A percentile compares a stretch with the other conserved stretches of the same genome.
Evolutionary conservation across 2,797 vertebrate genomes (phyloP).

Genomic region (Crocidura indochinensis): DNA sequence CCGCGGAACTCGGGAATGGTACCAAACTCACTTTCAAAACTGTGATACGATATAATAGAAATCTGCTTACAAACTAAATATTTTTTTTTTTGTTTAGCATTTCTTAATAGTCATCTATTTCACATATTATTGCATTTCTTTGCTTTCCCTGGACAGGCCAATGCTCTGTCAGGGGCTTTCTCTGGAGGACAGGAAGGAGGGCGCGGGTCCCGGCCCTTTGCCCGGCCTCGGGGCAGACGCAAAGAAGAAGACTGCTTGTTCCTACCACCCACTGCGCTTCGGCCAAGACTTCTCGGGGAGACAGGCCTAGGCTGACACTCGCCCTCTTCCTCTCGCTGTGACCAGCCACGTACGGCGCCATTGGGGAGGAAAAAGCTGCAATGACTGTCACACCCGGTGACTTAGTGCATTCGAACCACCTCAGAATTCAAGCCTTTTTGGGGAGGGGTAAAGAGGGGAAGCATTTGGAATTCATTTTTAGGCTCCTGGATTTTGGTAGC

Average conservation of each 20-base stretch:
- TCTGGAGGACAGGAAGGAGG: constrained; percentile 81
- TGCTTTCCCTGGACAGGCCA: constrained; percentile 81
- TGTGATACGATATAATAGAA: constrained; percentile 82
- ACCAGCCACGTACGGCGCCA: constrained; percentile 75
- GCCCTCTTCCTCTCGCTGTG: constrained; percentile 74
- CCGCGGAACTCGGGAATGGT: constrained; percentile 82
- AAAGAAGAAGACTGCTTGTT: constrained; percentile 2
- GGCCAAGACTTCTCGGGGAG: constrained; percentile 83
- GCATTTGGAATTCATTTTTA: constrained; percentile 88
- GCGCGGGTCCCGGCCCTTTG: background rate
- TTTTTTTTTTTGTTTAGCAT: constrained; percentile 77
- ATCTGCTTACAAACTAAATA: constrained; percentile 88
- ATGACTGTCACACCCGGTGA: too few relatives aligned
- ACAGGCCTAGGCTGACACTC: constrained; percentile 76
- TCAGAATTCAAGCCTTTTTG: constrained; percentile 90
- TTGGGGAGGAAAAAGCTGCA: too few relatives aligned
- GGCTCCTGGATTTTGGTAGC: constrained; percentile 90
- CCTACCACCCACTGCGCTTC: constrained; percentile 80
- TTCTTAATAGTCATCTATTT: constrained; percentile 85
- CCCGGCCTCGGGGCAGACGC: too few relatives aligned
- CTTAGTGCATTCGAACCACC: constrained; percentile 91
- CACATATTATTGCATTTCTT: constrained; percentile 85
- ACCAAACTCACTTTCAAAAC: constrained; percentile 86
- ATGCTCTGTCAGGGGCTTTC: constrained; percentile 82
- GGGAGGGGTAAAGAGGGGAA: constrained; percentile 59